A percentile compares a stretch with the other conserved stretches of the same genome.
Conservation (phyloP, 53 echinoderm and acorn worm species). For the Paracentrotus lividus region DNA sequence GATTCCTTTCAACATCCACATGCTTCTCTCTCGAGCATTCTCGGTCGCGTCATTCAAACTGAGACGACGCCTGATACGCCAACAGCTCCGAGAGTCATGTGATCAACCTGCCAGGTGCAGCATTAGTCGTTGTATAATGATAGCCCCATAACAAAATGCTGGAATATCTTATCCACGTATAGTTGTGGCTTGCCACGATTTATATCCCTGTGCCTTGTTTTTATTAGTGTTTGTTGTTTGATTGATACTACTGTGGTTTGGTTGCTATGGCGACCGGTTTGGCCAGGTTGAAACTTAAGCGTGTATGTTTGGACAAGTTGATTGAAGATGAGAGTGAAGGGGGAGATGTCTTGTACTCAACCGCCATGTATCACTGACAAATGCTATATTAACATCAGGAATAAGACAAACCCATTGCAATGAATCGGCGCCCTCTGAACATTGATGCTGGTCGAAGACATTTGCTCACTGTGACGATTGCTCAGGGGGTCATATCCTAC, state of each 20-base stretch:
- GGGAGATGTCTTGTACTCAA: not conserved
- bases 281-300: conserved; percentile 41
- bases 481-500: too few species aligned
- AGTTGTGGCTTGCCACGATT: not conserved
- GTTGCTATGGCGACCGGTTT: conserved; percentile 7
- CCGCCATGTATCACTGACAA: conserved; percentile 6
- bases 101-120: conserved; percentile 51
- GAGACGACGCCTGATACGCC: not conserved
- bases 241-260: conserved; percentile 11
- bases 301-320: conserved; percentile 45
- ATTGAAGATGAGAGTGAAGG: conserved; percentile 44
- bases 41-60: conserved; percentile 3
- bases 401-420: not conserved
- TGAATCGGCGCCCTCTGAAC: not conserved
- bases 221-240: not conserved
- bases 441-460: not conserved
- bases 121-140: conserved; percentile 64
- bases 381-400: not conserved
- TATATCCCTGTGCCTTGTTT: not conserved
- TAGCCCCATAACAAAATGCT: conserved; percentile 24
- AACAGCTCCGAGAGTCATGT: conserved; percentile 33
- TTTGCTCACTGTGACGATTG: too few species aligned
- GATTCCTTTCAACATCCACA: not conserved
- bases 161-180: not conserved
- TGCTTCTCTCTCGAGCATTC: conserved; percentile 4